A percentile compares a stretch with the other conserved stretches of the same genome.
phyloP scores from a whole-genome alignment of 1,140 invertebrate genomes.

The Neelides sp. region DNA sequence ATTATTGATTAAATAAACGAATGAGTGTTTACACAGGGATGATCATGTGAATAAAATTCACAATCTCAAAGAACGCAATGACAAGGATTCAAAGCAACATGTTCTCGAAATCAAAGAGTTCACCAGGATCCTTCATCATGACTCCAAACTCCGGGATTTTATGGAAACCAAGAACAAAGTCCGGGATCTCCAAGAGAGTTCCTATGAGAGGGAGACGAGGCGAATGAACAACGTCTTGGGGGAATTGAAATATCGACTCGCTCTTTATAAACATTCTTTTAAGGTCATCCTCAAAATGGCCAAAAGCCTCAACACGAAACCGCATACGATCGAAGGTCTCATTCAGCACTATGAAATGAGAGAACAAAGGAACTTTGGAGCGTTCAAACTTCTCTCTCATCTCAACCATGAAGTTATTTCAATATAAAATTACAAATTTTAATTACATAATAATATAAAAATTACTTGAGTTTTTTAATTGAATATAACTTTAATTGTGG shows the following conservation, averaged over 20 bases:
- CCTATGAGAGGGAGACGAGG: background rate
- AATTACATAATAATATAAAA: background rate
- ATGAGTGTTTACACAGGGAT: constrained; percentile 13
- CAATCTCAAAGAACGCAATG: constrained; percentile 20
- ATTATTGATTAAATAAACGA: too few species aligned
- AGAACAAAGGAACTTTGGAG: constrained; percentile 22
- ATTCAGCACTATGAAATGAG: constrained; percentile 13
- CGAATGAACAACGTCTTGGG: constrained; percentile 3
- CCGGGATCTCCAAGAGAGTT: constrained; percentile 15
- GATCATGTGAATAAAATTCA: constrained; percentile 21
- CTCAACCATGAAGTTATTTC: constrained; percentile 22
- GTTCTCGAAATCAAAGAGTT: constrained; percentile 24
- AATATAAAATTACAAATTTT: background rate
- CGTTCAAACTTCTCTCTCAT: constrained; percentile 22
- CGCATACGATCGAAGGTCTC: constrained; percentile 10
- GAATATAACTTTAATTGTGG: background rate
- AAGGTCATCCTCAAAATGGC: constrained; percentile 15
- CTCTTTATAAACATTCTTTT: constrained; percentile 23
- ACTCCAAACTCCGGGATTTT: constrained; percentile 23
- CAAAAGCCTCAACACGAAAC: constrained; percentile 5
- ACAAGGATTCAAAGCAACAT: constrained; percentile 26
- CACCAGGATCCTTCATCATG: constrained; percentile 18
- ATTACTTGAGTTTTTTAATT: background rate
- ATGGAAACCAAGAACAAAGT: constrained; percentile 15
- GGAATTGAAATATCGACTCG: constrained; percentile 15